Conservation (phyloP, 2,113 vertebrate genomes). For the Spea bombifrons region DNA sequence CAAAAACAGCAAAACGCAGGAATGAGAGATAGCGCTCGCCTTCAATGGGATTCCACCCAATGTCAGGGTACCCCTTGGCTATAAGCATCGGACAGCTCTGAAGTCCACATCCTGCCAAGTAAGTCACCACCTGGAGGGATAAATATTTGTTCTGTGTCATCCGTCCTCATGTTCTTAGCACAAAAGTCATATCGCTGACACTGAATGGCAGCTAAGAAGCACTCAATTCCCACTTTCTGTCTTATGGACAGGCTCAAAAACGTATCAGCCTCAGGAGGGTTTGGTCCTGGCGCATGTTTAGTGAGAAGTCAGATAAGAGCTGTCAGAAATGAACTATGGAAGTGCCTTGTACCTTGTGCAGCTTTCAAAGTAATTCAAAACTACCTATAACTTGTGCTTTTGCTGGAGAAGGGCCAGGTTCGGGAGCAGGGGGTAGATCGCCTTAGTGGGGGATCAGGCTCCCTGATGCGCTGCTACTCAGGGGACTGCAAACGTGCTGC, state of each 20-base stretch:
- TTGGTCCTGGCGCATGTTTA: background rate
- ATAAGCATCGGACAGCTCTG: slow-evolving; percentile 94
- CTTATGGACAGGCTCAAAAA: slow-evolving; percentile 2
- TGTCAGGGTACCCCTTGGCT: slow-evolving; percentile 91
- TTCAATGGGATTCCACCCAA: slow-evolving; percentile 98
- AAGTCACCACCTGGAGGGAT: slow-evolving; percentile 85
- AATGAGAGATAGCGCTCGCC: slow-evolving; percentile 96
- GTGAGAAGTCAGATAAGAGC: background rate
- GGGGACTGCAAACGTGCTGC: too few relatives aligned
- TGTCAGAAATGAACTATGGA: background rate
- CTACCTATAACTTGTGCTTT: too few relatives aligned
- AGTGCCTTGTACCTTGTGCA: background rate
- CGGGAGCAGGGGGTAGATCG: too few relatives aligned
- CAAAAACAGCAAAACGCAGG: slow-evolving; percentile 95
- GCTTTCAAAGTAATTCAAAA: too few relatives aligned
- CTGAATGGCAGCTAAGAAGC: slow-evolving; percentile 1
- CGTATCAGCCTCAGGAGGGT: background rate
- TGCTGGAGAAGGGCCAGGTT: too few relatives aligned
- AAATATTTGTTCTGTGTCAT: background rate
- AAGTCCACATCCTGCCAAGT: slow-evolving; percentile 92
- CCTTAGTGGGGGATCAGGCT: too few relatives aligned
- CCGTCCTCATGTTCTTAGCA: too few relatives aligned
- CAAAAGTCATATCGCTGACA: background rate
- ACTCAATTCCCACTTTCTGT: background rate
- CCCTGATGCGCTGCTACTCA: too few relatives aligned